Conservation (phyloP, 2,797 vertebrate species). For the Simalia tracyae region DNA sequence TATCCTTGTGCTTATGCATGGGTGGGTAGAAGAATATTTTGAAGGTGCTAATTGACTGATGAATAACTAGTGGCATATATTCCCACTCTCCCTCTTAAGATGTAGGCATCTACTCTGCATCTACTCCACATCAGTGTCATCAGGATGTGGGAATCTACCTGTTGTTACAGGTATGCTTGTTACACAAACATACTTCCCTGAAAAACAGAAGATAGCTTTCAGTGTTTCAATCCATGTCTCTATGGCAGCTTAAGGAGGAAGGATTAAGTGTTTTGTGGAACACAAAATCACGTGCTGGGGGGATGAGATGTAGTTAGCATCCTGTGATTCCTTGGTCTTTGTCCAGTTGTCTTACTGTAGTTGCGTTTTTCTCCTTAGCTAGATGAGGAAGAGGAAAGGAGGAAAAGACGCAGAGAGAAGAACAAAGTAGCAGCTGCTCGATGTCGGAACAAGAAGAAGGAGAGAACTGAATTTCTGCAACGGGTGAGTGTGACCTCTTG, state of each 20-base stretch:
- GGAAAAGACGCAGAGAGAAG: conserved; percentile 94
- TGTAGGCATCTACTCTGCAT: neutral
- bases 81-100: neutral
- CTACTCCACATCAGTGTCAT: neutral
- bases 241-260: neutral
- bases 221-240: neutral
- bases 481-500: conserved; percentile 75
- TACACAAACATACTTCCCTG: neutral
- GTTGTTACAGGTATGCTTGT: neutral
- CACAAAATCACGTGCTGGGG: neutral
- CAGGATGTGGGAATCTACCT: neutral
- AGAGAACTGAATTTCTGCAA: conserved; percentile 94
- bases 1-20: neutral
- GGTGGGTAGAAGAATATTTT: neutral
- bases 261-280: neutral
- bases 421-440: conserved; percentile 97
- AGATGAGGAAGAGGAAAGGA: conserved; percentile 91
- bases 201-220: neutral
- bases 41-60: neutral
- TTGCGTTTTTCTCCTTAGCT: conserved; percentile 72
- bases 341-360: conserved; percentile 29
- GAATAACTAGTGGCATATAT: neutral
- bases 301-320: neutral
- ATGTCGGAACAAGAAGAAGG: conserved; percentile 99
- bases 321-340: neutral